These are phyloP conservation scores for Orthosia cruda DNA, from an alignment of 2,888 invertebrate genomes.

Conservation along the genomic window DNA sequence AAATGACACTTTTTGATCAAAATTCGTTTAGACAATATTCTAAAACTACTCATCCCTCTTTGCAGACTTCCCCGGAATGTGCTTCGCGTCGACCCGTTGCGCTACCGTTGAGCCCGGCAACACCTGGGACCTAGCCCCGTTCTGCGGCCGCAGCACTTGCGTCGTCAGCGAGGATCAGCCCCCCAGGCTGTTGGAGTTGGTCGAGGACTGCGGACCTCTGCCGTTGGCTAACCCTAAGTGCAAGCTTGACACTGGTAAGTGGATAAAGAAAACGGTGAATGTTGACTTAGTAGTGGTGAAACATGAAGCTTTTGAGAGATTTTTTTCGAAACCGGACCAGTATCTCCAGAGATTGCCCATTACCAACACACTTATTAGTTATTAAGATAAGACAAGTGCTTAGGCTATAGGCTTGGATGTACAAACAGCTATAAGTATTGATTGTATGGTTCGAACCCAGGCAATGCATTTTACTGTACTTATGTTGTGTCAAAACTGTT, in stretches of 20 bases:
- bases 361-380: too few species aligned
- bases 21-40: too few species aligned
- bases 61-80: constrained; percentile 97
- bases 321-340: too few species aligned
- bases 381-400: too few species aligned
- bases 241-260: constrained; percentile 93
- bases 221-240: constrained; percentile 97
- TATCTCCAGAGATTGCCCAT: too few species aligned
- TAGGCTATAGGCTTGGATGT: too few species aligned
- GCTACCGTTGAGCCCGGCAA: constrained; percentile 97
- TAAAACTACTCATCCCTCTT: constrained; percentile 21
- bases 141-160: constrained; percentile 98
- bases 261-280: neutral
- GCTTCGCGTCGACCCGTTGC: constrained; percentile 97
- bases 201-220: constrained; percentile 97
- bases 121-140: constrained; percentile 96
- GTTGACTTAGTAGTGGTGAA: too few species aligned
- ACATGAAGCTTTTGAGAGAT: too few species aligned
- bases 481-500: too few species aligned
- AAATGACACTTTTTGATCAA: neutral
- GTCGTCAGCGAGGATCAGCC: constrained; percentile 95
- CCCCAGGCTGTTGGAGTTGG: constrained; percentile 95
- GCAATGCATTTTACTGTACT: too few species aligned
- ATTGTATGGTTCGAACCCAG: too few species aligned
- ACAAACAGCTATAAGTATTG: too few species aligned